Base-by-base conservation (phyloP, 1,140 invertebrate species). In the Drosophila saltans region DNA sequence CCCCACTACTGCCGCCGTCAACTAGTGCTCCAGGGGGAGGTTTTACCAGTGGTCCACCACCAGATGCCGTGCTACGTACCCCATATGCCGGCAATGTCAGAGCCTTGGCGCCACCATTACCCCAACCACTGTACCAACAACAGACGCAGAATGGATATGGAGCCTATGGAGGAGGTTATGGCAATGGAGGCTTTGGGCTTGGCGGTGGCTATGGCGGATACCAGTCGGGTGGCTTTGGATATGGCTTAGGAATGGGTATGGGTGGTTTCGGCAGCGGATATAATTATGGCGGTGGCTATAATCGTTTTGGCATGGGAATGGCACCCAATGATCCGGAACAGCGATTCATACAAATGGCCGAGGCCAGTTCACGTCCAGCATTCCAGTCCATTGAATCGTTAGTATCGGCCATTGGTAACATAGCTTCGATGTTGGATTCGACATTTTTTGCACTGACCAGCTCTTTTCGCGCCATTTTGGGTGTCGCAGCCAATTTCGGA, bases 361-460 rank as follows among this genome's bases (percentile, higher is more conserved):
- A 98, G 93, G 97, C 98, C 82, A 97, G 95, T 82, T 97, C 97
- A 0, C 93, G 97, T 62, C 96, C 96, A 63, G 97, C 98, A 16
- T 99, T 99, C 93, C 96, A 98, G 83, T 98, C 97, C 11, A 97
- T 99, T 79, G 97, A 99, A 93, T 96, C 97, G 68, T 94, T 99
- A 68, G 97, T 99, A 0, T 95, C 96, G 69, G 97, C 98, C 21
- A 97, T 99, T 90, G 96, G 96, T 28, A 98, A 98, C 57, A 95
- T 99, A 8, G 97, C 97, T 26, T 98, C 98, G 94, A 98, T 99
- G 97, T 92, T 99, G 36, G 98, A 99, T 88, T 99, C 98, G 11
- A 99, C 98, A 69, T 98, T 98, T 92, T 96, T 97, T 92, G 98
- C 98, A 21, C 94, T 99, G 80, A 97, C 98, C 10, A 98, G 96